Base-by-base conservation (phyloP, 2,113 vertebrate species). In the Calyptommatus sinebrachiatus region DNA sequence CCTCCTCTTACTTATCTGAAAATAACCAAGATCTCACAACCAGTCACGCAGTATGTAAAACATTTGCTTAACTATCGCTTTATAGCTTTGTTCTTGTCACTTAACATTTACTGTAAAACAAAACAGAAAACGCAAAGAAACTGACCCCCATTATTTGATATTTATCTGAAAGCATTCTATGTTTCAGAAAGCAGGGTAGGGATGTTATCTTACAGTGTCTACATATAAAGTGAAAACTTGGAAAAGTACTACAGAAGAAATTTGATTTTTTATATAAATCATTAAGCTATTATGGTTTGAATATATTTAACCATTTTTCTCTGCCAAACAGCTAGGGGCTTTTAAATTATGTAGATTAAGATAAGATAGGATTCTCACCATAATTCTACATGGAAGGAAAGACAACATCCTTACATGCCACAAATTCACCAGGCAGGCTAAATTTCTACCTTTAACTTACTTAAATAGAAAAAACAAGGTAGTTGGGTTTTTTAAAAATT, bases 161-260 rank as follows among this genome's bases (percentile, higher is more conserved):
- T 78, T 73, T 26, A 80, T n/a, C 71, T 81, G 63, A 69, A 31
- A 35, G 21, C 24, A 21, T 31, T 26, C 70, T 57, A 68, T 60
- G 67, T 67, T 60, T 61, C n/a, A 70, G 31, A 75, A 75, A 22
- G 31, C 48, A 57, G 22, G 3, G 7, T 8, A 41, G n/a, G 29
- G n/a, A 29, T 29, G n/a, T 21, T 66, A 67, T 29, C 45, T 45
- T 18, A 20, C 21, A 16, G 45, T 60, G 8, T 18, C 75, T 66
- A 16, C 53, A 66, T 46, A 46, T 28, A 77, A 63, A 66, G 41
- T 26, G 29, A 21, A 8, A 10, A 21, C 31, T 57, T 57, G 53
- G 18, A 18, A 41, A 74, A 68, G 21, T n/a, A 60, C 21, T 48
- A 61, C 4, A 31, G 62, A 61, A 69, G 61, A 20, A 73, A 69